Evolutionary conservation across 1,140 invertebrate species (phyloP).

Genomic region (Cepaea nemoralis): DNA sequence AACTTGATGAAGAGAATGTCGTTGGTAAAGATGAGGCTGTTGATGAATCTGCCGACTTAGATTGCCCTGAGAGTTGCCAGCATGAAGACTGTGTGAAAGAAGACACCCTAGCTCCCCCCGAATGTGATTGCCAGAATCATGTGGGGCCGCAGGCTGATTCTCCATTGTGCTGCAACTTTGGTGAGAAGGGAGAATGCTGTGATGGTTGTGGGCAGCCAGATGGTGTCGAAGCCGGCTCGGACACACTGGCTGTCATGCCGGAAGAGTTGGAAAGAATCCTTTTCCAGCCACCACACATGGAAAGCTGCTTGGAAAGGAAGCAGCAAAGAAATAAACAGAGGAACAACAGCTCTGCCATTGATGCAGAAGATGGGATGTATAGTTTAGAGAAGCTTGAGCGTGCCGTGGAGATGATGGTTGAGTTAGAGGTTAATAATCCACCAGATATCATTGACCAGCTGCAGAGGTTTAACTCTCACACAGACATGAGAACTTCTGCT

Average conservation of each 20-base stretch:
- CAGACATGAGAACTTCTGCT: constrained; percentile 28
- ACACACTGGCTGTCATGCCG: constrained; percentile 15
- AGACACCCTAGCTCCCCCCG: background rate
- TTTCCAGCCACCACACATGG: constrained; percentile 64
- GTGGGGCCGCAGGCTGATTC: background rate
- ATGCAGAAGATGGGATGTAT: background rate
- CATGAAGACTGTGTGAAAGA: background rate
- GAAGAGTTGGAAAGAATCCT: constrained; percentile 62
- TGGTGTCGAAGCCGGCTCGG: background rate
- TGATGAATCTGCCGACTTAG: too few species aligned
- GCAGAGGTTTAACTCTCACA: constrained; percentile 5
- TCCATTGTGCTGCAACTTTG: background rate
- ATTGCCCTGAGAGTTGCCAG: background rate
- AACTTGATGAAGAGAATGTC: too few species aligned
- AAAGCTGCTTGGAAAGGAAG: constrained; percentile 43
- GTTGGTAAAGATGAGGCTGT: too few species aligned
- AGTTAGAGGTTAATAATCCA: constrained; percentile 30
- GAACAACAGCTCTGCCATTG: background rate
- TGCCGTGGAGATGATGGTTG: background rate
- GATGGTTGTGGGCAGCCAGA: background rate
- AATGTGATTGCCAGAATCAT: background rate
- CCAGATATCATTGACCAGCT: background rate
- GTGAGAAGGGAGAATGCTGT: background rate
- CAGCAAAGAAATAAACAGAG: background rate
- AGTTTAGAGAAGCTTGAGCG: background rate